Base-by-base conservation (phyloP, 2,797 vertebrate genomes). In the Rhinoraja longicauda region DNA sequence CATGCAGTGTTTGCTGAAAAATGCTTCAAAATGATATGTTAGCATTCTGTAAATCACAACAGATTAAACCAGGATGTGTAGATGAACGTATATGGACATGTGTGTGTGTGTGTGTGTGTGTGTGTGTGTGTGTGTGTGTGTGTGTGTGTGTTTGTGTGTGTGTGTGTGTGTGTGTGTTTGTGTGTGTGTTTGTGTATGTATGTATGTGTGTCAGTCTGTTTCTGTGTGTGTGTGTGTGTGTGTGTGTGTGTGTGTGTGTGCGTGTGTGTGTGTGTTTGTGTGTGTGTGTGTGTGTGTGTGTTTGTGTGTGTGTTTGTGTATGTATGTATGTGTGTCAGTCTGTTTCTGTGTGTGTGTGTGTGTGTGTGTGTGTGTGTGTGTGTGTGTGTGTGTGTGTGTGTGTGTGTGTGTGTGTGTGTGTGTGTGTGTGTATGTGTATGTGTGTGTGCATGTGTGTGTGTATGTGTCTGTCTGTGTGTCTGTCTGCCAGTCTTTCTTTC, bases 11-110 rank as follows among this genome's bases (percentile, higher is more conserved):
- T 78, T 36, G 36, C 82, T 6, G 4, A 29, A 59, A 21, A 1
- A 32, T 29, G 81, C 81, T 84, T 88, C 17, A 67, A 64, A 88
- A 62, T 88, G 88, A 8, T 32, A 67, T 88, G 17, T 88, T 88
- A n/a, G 19, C n/a, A 86, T 19, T 62, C n/a, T 57, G 45, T 6
- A 57, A 82, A 57, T 82, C 2, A 17, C 45, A 57, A 12, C 21
- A 57, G 13, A 5, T 84, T 59, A 59, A 12, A 4, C 13, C 12
- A 12, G 12, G 24, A 59, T 4, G 26, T 17, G 26, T 84, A 82
- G 45, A 29, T 62, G 82, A 62, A 13, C 29, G 29, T 86, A 62
- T 62, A 32, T n/a, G n/a, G 4, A 10, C 53, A 10, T 13, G 70
- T 72, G 26, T 72, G 4, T 72, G 26, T 72, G 19, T 7, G 19